phyloP scores from a whole-genome alignment of 2,888 invertebrate genomes.

The Phrixothrix hirtus region DNA sequence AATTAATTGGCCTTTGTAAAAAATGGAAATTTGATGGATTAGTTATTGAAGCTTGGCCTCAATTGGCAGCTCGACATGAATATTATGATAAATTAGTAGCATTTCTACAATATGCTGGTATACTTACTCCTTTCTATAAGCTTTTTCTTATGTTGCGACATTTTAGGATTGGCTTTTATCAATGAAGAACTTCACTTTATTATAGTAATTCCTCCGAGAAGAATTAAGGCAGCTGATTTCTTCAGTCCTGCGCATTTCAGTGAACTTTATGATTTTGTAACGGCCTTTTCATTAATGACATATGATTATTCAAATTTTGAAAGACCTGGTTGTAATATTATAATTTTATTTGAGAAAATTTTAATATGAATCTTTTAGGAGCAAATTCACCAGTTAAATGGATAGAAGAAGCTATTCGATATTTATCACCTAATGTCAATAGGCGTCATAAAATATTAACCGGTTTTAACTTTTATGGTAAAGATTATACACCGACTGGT shows the following conservation, averaged over 20 bases:
- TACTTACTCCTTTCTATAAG: constrained; percentile 21
- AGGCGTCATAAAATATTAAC: constrained; percentile 79
- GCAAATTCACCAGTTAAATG: constrained; percentile 89
- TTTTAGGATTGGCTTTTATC: constrained; percentile 61
- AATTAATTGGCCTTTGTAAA: constrained; percentile 71
- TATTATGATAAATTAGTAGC: constrained; percentile 62
- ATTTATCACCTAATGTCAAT: constrained; percentile 66
- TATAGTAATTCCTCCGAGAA: constrained; percentile 79
- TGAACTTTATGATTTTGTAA: constrained; percentile 73
- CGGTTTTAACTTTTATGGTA: constrained; percentile 93
- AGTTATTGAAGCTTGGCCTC: constrained; percentile 89
- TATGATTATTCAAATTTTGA: constrained; percentile 88
- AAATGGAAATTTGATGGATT: constrained; percentile 85
- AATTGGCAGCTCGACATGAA: constrained; percentile 68
- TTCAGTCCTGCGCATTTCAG: constrained; percentile 78
- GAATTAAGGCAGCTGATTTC: constrained; percentile 66
- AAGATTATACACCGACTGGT: constrained; percentile 80
- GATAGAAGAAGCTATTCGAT: constrained; percentile 76
- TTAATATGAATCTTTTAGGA: too few relatives aligned
- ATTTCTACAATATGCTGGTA: constrained; percentile 68
- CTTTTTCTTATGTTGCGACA: not conserved
- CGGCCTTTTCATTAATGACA: constrained; percentile 94
- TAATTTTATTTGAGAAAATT: too few relatives aligned
- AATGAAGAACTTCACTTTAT: constrained; percentile 66
- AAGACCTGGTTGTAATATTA: constrained; percentile 67